Base-by-base conservation (phyloP, 2,113 vertebrate genomes). In the Bettongia penicillata region DNA sequence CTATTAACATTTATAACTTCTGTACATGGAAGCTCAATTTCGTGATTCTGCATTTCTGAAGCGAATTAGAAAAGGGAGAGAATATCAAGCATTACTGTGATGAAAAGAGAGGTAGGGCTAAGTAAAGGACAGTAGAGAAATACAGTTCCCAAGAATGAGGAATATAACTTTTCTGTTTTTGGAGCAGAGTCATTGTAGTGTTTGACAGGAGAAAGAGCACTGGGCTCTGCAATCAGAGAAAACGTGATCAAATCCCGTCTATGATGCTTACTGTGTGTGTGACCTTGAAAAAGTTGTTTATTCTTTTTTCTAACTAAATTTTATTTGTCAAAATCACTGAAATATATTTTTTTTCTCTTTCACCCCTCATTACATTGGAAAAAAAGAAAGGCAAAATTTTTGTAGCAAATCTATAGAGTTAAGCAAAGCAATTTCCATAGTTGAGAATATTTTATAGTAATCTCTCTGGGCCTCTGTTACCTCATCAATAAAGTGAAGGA, bases 41-140 rank as follows among this genome's bases (percentile, higher is more conserved):
- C 51, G 50, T 95, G 89, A 50, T 95, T 95, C 22, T 90, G 37
- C 23, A 84, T 94, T 96, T 91, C 50, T 93, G 84, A 93, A 95
- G 25, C 48, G 37, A 91, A 57, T 93, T 96, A 93, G 52, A 92
- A 51, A 92, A 48, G 25, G 28, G 1, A 92, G 22, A 90, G 19
- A 91, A 95, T 3, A 22, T 37, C 90, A 47, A 91, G n/a, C 91
- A 94, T 90, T 47, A 48, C 12, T 25, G 26, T 14, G 24, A 90
- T 84, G 28, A 50, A 95, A 93, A 61, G 47, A 48, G 90, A 43
- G 24, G 84, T 89, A 94, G 93, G 55, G 53, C 55, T 57, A 94
- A 91, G 8, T 25, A 51, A 77, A 93, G 57, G n/a, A n/a, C 25
- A 91, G 53, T 43, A 93, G 47, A 97, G 55, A 94, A 90, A 26